Conservation (phyloP, 1,140 invertebrate species). For the Dysdera silvatica region DNA sequence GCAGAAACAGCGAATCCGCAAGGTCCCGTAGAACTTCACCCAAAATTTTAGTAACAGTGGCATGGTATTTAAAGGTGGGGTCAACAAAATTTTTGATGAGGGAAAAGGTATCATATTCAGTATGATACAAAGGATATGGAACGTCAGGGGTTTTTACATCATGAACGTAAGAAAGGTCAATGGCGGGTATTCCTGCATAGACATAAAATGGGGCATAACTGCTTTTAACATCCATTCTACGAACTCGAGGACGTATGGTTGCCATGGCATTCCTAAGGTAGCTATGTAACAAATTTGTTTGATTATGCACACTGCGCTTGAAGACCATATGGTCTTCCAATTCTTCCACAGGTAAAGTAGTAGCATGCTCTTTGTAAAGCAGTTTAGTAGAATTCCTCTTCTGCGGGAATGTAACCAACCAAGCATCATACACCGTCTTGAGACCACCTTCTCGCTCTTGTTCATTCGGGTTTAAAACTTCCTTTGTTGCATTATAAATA, state of each 20-base stretch:
- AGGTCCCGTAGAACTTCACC: slow-evolving; percentile 37
- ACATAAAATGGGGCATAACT: slow-evolving; percentile 36
- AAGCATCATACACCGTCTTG: slow-evolving; percentile 42
- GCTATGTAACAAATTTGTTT: slow-evolving; percentile 22
- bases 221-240: slow-evolving; percentile 34
- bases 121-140: slow-evolving; percentile 40
- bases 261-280: slow-evolving; percentile 30
- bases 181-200: slow-evolving; percentile 37
- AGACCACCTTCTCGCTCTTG: slow-evolving; percentile 35
- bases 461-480: slow-evolving; percentile 39
- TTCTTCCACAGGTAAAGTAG: not conserved
- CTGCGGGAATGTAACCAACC: slow-evolving; percentile 30
- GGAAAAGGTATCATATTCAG: slow-evolving; percentile 40
- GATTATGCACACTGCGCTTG: not conserved
- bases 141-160: slow-evolving; percentile 12
- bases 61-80: slow-evolving; percentile 37
- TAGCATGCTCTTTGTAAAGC: slow-evolving; percentile 17
- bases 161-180: slow-evolving; percentile 35
- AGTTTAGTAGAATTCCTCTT: slow-evolving; percentile 26
- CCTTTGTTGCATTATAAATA: slow-evolving; percentile 38
- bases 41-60: slow-evolving; percentile 32
- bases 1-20: slow-evolving; percentile 37
- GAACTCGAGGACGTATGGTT: slow-evolving; percentile 32
- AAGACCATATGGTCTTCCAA: slow-evolving; percentile 9
- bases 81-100: slow-evolving; percentile 38